phyloP scores from a whole-genome alignment of 2,113 vertebrate species.

The Hemichromis elongatus region DNA sequence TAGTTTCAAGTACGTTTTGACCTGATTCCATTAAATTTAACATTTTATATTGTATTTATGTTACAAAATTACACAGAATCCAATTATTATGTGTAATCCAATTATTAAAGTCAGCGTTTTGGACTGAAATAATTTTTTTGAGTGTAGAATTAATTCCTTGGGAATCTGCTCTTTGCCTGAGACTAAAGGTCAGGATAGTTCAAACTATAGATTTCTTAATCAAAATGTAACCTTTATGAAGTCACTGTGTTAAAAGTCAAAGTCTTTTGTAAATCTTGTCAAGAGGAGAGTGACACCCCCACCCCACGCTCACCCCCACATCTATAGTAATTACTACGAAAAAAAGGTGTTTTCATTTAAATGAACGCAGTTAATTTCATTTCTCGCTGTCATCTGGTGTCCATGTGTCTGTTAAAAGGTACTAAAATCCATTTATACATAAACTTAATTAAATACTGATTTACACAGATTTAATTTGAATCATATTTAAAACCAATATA shows the following conservation, averaged over 20 bases:
- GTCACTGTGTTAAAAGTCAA: not conserved
- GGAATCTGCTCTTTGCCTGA: not conserved
- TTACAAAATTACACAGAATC: not conserved
- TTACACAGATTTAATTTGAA: not conserved
- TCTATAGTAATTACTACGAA: not conserved
- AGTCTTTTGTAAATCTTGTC: not conserved
- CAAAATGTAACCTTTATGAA: not conserved
- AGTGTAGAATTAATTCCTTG: not conserved
- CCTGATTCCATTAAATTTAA: not conserved
- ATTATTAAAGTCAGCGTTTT: not conserved
- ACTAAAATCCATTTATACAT: not conserved
- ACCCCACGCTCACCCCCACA: not conserved
- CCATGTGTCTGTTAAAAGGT: not conserved
- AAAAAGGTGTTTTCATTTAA: not conserved
- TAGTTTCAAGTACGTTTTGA: not conserved
- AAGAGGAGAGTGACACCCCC: not conserved
- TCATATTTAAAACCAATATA: not conserved
- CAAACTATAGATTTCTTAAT: not conserved
- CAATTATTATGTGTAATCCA: not conserved
- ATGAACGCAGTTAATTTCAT: not conserved
- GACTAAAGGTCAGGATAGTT: not conserved
- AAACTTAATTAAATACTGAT: not conserved
- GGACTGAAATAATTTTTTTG: not conserved
- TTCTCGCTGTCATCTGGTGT: not conserved
- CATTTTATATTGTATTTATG: fast-evolving